Base-by-base conservation (phyloP, 2,797 vertebrate genomes). In the Triplophysa yarkandensis region DNA sequence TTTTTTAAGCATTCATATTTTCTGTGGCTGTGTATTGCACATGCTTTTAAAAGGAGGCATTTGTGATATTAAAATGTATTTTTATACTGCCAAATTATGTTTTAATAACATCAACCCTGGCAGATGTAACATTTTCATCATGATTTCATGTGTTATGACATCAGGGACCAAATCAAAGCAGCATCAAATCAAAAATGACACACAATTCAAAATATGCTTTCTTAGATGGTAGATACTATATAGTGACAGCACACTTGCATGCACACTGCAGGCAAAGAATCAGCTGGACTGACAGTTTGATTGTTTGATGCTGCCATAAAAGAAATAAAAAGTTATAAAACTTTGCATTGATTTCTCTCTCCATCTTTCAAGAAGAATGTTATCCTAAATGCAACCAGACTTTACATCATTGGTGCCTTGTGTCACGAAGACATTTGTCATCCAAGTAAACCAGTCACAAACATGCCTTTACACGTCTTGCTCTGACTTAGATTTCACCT, bases 361-460 rank as follows among this genome's bases (percentile, higher is more conserved):
- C n/a, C n/a, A n/a, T n/a, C n/a, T n/a, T n/a, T 46, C 27, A 32
- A 19, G 27, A 34, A 23, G 19, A 14, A 63, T n/a, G 8, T 19
- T 39, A 71, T 30, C 48, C 17, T 46, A 21, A 54, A 52, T 65
- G 52, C 16, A 17, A 9, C 25, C 27, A 60, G 39, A 39, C 11
- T 25, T 72, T 74, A 39, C 14, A 64, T 55, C 34, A 64, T 32
- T 55, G 17, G 7, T 27, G n/a, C 48, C 54, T 65, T 65, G 13
- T 65, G 50, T 67, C 62, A 66, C 43, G 50, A 58, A 74, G 25
- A n/a, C 61, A 32, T 65, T 43, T 55, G 14, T 55, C 48, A 48
- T 34, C 61, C 11, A 55, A 34, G 48, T 67, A 67, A 67, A 67
- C 52, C 28, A 46, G 17, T 7, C 34, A 14, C 39, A 21, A 11